Base-by-base conservation (phyloP, 2,113 vertebrate species). In the Antigone vipio region DNA sequence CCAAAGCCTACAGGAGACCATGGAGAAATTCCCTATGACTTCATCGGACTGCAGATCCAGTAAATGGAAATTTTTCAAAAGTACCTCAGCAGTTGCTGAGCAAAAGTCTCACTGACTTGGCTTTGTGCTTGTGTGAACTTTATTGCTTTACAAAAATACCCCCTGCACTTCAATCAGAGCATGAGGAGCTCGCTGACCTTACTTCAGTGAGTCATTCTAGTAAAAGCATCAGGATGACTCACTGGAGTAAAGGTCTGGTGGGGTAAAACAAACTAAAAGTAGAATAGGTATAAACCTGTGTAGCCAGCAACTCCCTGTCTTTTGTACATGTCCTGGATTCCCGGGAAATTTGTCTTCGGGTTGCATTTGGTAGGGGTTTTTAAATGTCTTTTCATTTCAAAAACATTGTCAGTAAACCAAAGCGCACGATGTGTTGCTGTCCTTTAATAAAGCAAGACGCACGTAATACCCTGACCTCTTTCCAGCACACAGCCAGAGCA, bases 11-110 rank as follows among this genome's bases (percentile, higher is more conserved):
- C n/a, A 29, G 69, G 15, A 87, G 53, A 35, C n/a, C 13, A 5
- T 7, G 19, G 59, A 92, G 89, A 94, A 96, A 92, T 95, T 93
- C 89, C 94, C 81, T 76, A 83, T 96, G 87, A 95, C 78, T 95
- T 94, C 59, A 92, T 30, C 17, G 29, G 34, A 40, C 40, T 69
- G 50, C 66, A 19, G 30, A 76, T 66, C 18, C 78, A 55, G 18
- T 59, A 80, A 76, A 73, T 15, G 78, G 81, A 83, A 97, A 47
- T 55, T 97, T 96, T 92, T 85, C 50, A 85, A 32, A 93, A 95
- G 63, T 69, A 92, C 84, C 53, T 67, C 9, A 34, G 45, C 21
- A 76, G 12, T 71, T 83, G 34, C 40, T 40, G 34, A 80, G 42
- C 35, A 95, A 29, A 91, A 77, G 53, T 32, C 66, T 74, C 64